Conservation (phyloP, 2,888 invertebrate species). For the Salpingus planirostris region DNA sequence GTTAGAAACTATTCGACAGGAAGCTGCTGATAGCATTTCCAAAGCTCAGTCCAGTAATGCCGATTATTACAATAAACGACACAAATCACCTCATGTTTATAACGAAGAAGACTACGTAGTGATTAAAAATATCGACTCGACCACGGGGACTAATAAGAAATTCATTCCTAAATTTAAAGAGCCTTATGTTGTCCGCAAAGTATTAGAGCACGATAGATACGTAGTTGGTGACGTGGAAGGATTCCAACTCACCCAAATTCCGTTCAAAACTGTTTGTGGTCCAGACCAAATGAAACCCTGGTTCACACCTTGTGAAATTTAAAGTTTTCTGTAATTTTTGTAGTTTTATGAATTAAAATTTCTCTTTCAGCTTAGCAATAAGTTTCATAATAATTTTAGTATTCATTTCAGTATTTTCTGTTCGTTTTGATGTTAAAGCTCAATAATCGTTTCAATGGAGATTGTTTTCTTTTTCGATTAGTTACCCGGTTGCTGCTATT, state of each 20-base stretch:
- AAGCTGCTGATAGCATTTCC: background rate
- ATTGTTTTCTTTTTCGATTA: too few relatives aligned
- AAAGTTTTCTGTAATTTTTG: too few relatives aligned
- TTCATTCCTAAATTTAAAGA: constrained; percentile 15
- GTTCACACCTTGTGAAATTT: too few relatives aligned
- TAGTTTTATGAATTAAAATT: too few relatives aligned
- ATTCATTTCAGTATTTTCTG: too few relatives aligned
- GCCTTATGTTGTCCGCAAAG: constrained; percentile 16
- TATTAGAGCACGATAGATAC: constrained; percentile 13
- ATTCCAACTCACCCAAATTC: constrained; percentile 7
- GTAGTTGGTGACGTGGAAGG: constrained; percentile 9
- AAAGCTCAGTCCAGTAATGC: background rate
- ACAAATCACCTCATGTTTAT: background rate
- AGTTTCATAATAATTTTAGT: too few relatives aligned
- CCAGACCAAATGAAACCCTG: constrained; percentile 1
- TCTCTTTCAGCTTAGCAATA: too few relatives aligned
- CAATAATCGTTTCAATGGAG: too few relatives aligned
- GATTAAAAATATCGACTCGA: constrained; percentile 11
- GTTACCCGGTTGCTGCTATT: too few relatives aligned
- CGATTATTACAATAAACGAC: background rate
- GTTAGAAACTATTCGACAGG: background rate
- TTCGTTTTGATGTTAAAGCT: too few relatives aligned
- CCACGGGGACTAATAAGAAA: constrained; percentile 11
- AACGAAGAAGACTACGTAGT: background rate
- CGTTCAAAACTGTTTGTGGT: constrained; percentile 3